These are phyloP conservation scores for Platyscapa corneri DNA, from an alignment of 1,140 invertebrate genomes.

Conservation along the genomic window DNA sequence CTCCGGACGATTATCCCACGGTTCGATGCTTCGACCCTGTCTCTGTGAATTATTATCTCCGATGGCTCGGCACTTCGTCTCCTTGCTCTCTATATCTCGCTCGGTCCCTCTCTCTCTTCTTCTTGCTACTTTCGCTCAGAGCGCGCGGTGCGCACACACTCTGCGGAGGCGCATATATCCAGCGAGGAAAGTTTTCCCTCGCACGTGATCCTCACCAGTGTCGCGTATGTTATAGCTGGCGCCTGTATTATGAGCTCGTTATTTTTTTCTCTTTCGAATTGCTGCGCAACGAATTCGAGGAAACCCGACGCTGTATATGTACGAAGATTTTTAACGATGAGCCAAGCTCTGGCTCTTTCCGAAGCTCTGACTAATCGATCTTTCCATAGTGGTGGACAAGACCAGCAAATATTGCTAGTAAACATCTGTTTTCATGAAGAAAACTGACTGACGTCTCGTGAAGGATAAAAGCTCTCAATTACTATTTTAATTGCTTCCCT, in stretches of 20 bases:
- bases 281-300: neutral
- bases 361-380: constrained; percentile 1
- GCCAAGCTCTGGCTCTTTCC: neutral
- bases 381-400: neutral
- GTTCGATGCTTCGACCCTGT: constrained; percentile 45
- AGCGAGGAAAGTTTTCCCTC: constrained; percentile 27
- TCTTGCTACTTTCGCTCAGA: neutral
- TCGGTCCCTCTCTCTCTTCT: neutral
- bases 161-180: neutral
- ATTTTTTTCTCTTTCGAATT: neutral
- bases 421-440: neutral
- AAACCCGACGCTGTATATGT: neutral
- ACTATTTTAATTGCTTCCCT: neutral
- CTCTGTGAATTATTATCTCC: constrained; percentile 40
- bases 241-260: neutral
- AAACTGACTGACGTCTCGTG: neutral
- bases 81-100: neutral
- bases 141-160: neutral
- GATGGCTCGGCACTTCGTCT: constrained; percentile 15
- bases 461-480: neutral
- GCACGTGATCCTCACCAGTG: constrained; percentile 1
- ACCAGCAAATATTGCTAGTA: neutral
- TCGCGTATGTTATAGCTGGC: neutral
- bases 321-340: constrained; percentile 1
- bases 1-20: constrained; percentile 24